A percentile compares a stretch with the other conserved stretches of the same genome.
Evolutionary conservation across 2,888 invertebrate genomes (phyloP).

Genomic region (Gnatocerus cornutus): DNA sequence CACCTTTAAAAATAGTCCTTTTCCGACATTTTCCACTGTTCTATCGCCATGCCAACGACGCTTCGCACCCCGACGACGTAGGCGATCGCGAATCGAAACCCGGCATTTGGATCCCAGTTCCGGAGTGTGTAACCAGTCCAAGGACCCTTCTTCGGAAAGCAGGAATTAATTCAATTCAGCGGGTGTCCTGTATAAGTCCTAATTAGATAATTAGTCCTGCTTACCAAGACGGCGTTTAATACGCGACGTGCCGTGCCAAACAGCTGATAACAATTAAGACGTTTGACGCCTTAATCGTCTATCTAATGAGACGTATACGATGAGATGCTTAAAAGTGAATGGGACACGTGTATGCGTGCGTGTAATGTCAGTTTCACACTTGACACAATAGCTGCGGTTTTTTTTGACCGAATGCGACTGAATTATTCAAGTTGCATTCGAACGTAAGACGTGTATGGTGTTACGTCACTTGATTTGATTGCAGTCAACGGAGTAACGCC

Average conservation of each 20-base stretch:
- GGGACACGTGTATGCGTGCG: conserved; percentile 36
- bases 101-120: neutral
- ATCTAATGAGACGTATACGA: conserved; percentile 36
- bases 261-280: conserved; percentile 58
- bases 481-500: conserved; percentile 18
- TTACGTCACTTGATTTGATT: conserved; percentile 33
- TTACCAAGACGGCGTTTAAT: conserved; percentile 54
- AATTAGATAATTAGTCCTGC: conserved; percentile 53
- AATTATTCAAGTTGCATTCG: conserved; percentile 57
- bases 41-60: neutral
- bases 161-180: neutral
- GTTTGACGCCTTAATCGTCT: conserved; percentile 58
- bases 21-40: neutral
- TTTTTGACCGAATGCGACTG: conserved; percentile 42
- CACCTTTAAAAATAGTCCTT: too few species aligned
- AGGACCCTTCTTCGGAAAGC: conserved; percentile 7
- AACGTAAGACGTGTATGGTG: conserved; percentile 23
- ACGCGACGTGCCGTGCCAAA: conserved; percentile 51
- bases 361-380: conserved; percentile 45
- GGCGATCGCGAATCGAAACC: neutral
- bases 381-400: conserved; percentile 29
- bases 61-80: neutral
- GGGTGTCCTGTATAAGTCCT: conserved; percentile 47
- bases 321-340: conserved; percentile 35
- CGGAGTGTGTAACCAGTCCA: neutral